Evolutionary conservation across 2,113 vertebrate species (phyloP).

Genomic region (Microcebus murinus): DNA sequence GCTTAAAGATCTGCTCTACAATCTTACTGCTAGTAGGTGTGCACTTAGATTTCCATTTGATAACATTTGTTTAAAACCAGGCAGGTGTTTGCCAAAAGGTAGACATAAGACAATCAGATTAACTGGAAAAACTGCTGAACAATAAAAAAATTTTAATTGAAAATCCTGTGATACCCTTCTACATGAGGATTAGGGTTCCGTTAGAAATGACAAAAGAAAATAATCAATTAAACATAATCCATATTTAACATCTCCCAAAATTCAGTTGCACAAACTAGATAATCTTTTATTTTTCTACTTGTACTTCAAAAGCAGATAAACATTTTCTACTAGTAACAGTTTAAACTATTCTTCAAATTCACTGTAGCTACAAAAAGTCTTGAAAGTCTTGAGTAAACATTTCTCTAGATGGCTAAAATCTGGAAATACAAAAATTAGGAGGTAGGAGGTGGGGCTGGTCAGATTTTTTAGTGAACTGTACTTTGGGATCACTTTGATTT

Average conservation of each 20-base stretch:
- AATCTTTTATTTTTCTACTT: neutral
- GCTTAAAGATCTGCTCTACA: neutral
- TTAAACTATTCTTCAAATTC: neutral
- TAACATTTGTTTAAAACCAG: neutral
- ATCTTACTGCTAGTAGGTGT: neutral
- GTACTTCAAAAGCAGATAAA: neutral
- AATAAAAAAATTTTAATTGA: constrained; percentile 37
- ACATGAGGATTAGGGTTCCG: neutral
- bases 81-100: neutral
- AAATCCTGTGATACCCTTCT: neutral
- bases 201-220: neutral
- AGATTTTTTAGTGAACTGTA: neutral
- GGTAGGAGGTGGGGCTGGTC: neutral
- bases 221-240: neutral
- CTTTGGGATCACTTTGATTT: neutral
- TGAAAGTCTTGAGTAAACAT: neutral
- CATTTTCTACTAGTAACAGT: neutral
- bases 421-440: neutral
- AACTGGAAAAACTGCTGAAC: neutral
- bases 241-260: neutral
- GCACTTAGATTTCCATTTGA: neutral
- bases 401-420: neutral
- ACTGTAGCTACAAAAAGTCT: neutral
- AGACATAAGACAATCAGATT: neutral
- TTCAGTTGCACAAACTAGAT: neutral